Percentiles rank a stretch among this genome's conserved stretches.
Evolutionary conservation across 1,140 invertebrate species (phyloP).

Genomic region (Diprion similis): DNA sequence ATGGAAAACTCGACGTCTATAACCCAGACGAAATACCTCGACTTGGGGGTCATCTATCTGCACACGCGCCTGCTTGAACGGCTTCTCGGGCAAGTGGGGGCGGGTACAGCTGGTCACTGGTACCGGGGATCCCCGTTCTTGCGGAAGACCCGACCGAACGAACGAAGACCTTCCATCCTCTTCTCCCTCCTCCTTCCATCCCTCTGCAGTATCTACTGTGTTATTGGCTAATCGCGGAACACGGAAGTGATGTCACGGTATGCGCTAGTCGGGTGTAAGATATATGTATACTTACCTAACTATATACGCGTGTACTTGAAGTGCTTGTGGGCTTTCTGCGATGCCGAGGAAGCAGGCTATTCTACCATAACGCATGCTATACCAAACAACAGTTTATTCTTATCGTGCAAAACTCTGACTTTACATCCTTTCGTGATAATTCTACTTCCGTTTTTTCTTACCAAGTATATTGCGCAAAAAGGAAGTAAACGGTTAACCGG

Average conservation of each 20-base stretch:
- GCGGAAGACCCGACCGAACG: not conserved
- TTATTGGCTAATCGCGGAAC: constrained; percentile 2
- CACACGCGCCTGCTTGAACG: not conserved
- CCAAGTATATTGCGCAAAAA: no score
- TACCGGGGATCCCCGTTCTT: not conserved
- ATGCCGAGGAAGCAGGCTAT: no score
- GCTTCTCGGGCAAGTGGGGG: constrained; percentile 3
- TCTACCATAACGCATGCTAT: no score
- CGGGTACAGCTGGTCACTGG: not conserved
- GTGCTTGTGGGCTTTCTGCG: not conserved
- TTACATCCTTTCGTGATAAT: no score
- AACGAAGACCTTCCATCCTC: not conserved
- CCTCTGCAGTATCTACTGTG: not conserved
- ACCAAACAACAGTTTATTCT: no score
- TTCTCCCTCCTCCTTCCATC: not conserved
- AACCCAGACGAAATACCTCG: no score
- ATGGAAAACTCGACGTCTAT: no score
- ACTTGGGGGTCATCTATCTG: no score
- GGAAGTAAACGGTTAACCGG: no score
- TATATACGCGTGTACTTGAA: not conserved
- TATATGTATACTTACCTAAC: no score
- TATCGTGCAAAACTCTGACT: no score
- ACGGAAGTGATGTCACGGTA: constrained; percentile 7
- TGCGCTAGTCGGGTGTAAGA: not conserved
- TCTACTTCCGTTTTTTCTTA: no score